These are phyloP conservation scores for Caenorhabditis wallacei DNA, from an alignment of 2,888 invertebrate species.

Conservation along the genomic window DNA sequence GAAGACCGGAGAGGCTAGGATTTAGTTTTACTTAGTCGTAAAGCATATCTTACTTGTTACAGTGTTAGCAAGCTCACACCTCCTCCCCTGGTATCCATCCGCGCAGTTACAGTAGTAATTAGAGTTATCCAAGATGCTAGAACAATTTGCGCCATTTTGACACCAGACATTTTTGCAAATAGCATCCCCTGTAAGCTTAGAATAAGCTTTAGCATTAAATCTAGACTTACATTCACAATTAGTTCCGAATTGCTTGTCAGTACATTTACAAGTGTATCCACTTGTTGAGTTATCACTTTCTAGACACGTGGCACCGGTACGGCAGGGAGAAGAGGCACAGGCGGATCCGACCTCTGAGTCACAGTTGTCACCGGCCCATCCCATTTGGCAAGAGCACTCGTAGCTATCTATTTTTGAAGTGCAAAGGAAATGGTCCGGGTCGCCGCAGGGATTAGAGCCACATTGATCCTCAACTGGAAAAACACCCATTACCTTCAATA, in stretches of 20 bases:
- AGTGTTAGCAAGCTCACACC: constrained; percentile 24
- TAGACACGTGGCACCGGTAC: constrained; percentile 43
- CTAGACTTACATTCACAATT: constrained; percentile 53
- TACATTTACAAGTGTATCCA: constrained; percentile 49
- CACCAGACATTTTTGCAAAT: constrained; percentile 35
- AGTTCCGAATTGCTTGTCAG: constrained; percentile 28
- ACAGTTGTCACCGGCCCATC: constrained; percentile 41
- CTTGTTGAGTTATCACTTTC: background rate
- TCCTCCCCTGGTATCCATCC: constrained; percentile 21
- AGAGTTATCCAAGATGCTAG: constrained; percentile 22
- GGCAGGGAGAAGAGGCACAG: constrained; percentile 39
- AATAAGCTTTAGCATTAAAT: background rate
- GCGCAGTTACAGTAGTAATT: constrained; percentile 43
- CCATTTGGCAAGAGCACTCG: constrained; percentile 39
- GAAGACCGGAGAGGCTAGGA: constrained; percentile 16
- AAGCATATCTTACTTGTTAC: constrained; percentile 1
- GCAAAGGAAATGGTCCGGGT: constrained; percentile 4
- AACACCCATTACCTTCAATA: background rate
- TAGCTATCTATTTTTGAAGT: constrained; percentile 39
- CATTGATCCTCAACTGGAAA: constrained; percentile 45
- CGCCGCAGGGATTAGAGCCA: constrained; percentile 33
- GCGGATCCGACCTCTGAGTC: constrained; percentile 24
- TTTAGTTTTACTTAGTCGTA: background rate
- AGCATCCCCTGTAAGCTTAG: constrained; percentile 25
- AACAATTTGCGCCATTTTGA: constrained; percentile 42